Evolutionary conservation across 2,888 invertebrate genomes (phyloP), one percentile per base, ranked within the genome.

Genomic region (Sarcophaga subvicina): DNA sequence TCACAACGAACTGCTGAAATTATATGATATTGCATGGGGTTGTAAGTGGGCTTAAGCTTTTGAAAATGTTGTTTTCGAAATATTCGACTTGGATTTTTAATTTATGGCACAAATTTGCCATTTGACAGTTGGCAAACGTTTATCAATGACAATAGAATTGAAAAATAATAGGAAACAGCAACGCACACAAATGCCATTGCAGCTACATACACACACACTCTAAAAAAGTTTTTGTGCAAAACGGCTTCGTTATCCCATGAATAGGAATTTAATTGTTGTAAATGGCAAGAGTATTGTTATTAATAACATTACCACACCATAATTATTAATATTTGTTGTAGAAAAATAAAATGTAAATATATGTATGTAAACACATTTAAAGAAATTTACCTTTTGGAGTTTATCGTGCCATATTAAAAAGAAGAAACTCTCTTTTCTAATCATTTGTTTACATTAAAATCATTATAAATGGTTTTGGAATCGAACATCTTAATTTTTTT

Each of bases 71-170:
- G 14, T 80, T 62, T 37, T 17, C 69, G 69, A 83, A 86, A 71
- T 80, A 83, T 86, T 80, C 54, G 67, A 64, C 71, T 86, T 83
- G 77, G 69, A 80, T 66, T 80, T 80, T 66, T 86, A 86, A 86
- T 86, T 86, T 86, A 86, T 86, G 80, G 75, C 69, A 37, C 78
- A 81, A 81, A 83, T 83, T 86, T 86, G 86, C 86, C 86, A 80
- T 86, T 86, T 86, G 86, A 80, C 83, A 83, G 80, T 83, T 80
- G 62, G 49, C 47, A 81, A 86, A 83, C 83, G 83, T 86, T 86
- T 86, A 81, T 86, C 86, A 86, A 73, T 81, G 80, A 81, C 86
- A 83, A 83, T 75, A 67, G 78, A 80, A 83, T 78, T 78, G 73
- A 70, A 72, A 78, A 83, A 86, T 86, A 81, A 80, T 86, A 70